Evolutionary conservation across 2,113 vertebrate species (phyloP).

Genomic region (Ovis aries): ARS-UI_Ramb_v3.0 NC_056065.1:80158501-80159000

Average conservation of each 20-base stretch:
- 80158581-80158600: not conserved
- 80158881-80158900: not conserved
- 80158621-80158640: not conserved
- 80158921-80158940: not conserved
- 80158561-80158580: not conserved
- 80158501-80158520: not conserved
- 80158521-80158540: not conserved
- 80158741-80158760: no score
- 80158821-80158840: no score
- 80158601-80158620: not conserved
- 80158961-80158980: no score
- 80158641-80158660: not conserved
- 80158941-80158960: rapidly evolving
- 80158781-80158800: rapidly evolving
- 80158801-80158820: rapidly evolving
- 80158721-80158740: not conserved
- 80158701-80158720: not conserved
- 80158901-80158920: not conserved
- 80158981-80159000: no score
- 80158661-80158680: not conserved
- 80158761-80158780: not conserved
- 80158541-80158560: not conserved
- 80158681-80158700: not conserved
- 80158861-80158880: not conserved
- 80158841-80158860: not conserved